phyloP scores from a whole-genome alignment of 2,113 vertebrate species.

The Pipa parva region DNA sequence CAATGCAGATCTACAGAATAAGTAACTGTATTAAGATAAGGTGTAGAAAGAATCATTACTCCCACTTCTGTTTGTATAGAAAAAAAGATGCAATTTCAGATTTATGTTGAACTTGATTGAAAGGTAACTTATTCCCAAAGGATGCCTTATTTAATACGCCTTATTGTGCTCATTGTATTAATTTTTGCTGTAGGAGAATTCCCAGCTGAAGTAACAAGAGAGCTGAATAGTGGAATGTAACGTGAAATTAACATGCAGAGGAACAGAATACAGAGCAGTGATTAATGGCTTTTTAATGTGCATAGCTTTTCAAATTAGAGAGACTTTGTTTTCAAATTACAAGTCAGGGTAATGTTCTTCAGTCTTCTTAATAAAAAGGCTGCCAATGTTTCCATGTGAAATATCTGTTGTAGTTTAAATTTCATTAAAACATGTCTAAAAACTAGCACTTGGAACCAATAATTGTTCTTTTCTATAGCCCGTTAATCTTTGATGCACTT shows the following conservation, averaged over 20 bases:
- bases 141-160: constrained; percentile 43
- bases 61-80: too few relatives aligned
- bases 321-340: constrained; percentile 42
- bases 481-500: constrained; percentile 51
- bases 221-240: constrained; percentile 50
- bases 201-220: constrained; percentile 44
- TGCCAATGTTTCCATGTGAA: constrained; percentile 11
- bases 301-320: constrained; percentile 39
- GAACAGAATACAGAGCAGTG: constrained; percentile 53
- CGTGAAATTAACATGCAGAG: constrained; percentile 57
- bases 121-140: constrained; percentile 43
- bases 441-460: constrained; percentile 45
- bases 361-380: constrained; percentile 14
- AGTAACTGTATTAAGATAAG: too few relatives aligned
- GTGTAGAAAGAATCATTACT: too few relatives aligned
- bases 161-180: constrained; percentile 45
- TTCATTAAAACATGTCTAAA: constrained; percentile 47
- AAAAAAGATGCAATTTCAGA: too few relatives aligned
- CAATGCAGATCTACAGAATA: too few relatives aligned
- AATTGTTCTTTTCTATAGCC: constrained; percentile 53
- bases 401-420: constrained; percentile 17
- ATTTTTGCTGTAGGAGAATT: constrained; percentile 46
- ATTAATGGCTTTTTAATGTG: constrained; percentile 54
- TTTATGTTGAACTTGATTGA: constrained; percentile 7
- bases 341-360: constrained; percentile 20